phyloP scores from a whole-genome alignment of 2,113 vertebrate species.

The Mormyrus iriodes region DNA sequence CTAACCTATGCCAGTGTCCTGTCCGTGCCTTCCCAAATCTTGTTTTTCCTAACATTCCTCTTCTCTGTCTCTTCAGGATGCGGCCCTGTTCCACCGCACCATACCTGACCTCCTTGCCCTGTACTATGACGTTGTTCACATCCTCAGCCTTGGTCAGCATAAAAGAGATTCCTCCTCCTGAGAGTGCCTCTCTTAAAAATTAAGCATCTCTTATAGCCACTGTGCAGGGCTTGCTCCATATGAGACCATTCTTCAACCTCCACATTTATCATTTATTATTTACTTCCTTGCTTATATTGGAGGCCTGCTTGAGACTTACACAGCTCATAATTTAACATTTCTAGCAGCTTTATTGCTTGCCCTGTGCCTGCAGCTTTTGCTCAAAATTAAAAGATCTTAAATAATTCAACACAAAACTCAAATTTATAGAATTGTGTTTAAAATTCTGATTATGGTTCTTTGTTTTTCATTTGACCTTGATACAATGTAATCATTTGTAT shows the following conservation, averaged over 20 bases:
- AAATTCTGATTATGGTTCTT: neutral
- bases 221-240: neutral
- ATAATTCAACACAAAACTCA: neutral
- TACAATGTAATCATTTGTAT: neutral
- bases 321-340: neutral
- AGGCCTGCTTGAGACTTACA: neutral
- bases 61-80: neutral
- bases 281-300: neutral
- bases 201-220: constrained; percentile 4
- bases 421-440: neutral
- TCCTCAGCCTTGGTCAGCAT: neutral
- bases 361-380: neutral
- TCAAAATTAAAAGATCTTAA: neutral
- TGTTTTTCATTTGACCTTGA: neutral
- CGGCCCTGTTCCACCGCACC: neutral
- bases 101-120: neutral
- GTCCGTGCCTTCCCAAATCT: neutral
- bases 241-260: neutral
- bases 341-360: neutral
- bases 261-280: constrained; percentile 10
- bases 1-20: neutral
- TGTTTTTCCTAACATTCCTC: neutral
- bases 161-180: neutral
- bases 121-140: neutral
- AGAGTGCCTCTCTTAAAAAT: neutral